phyloP scores from a whole-genome alignment of 2,113 vertebrate genomes.

The Thamnophis sirtalis region DNA sequence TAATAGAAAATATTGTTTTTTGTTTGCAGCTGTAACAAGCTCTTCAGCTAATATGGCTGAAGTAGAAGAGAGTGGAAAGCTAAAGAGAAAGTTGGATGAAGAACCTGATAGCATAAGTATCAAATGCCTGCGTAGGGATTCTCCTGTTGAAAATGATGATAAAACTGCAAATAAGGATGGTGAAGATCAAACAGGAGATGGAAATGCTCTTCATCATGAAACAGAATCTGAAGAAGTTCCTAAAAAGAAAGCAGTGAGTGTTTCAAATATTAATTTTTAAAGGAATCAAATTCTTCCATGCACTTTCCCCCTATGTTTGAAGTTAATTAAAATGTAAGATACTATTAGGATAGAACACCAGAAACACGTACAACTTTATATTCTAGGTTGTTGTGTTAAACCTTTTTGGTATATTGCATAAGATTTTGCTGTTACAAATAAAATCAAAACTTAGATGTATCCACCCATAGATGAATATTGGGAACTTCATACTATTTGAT shows the following conservation, averaged over 20 bases:
- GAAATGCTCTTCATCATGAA: neutral
- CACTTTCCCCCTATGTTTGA: neutral
- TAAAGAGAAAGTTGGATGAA: neutral
- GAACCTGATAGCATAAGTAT: slow-evolving; percentile 3
- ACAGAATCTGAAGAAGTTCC: neutral
- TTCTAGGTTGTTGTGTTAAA: neutral
- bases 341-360: neutral
- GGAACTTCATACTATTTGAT: neutral
- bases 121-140: neutral
- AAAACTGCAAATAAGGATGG: neutral
- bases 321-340: neutral
- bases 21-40: slow-evolving; percentile 28
- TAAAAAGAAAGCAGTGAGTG: neutral
- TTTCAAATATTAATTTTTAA: neutral
- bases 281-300: neutral
- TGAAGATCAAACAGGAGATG: neutral
- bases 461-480: neutral
- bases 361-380: neutral
- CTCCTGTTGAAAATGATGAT: neutral
- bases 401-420: neutral
- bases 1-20: neutral
- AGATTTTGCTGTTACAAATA: neutral
- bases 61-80: neutral
- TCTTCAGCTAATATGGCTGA: slow-evolving; percentile 57
- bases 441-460: neutral